Conservation (phyloP, 2,797 vertebrate species). For the Petrocephalus schoutedeni region DNA sequence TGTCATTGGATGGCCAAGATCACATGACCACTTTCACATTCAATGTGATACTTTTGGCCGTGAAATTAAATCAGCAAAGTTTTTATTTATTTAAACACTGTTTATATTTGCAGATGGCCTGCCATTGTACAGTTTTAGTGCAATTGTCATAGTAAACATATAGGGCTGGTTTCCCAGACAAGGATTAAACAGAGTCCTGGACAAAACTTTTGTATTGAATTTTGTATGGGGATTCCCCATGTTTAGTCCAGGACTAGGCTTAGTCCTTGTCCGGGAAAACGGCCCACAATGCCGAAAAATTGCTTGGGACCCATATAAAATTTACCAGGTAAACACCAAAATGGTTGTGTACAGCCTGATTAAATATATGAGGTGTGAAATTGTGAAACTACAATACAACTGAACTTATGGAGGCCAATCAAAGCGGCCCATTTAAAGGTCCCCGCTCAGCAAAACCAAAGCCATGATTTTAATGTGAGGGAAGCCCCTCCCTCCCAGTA, state of each 20-base stretch:
- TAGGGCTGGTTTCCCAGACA: too few species aligned
- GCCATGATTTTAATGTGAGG: neutral
- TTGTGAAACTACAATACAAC: neutral
- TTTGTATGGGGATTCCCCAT: too few species aligned
- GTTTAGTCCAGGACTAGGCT: too few species aligned
- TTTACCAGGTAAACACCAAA: neutral
- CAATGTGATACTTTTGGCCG: neutral
- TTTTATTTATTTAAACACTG: neutral
- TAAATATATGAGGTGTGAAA: neutral
- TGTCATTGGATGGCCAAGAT: neutral
- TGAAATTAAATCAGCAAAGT: neutral
- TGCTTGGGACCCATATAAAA: neutral
- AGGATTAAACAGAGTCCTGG: too few species aligned
- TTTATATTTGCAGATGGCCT: neutral
- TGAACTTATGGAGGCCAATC: neutral
- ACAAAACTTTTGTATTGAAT: too few species aligned
- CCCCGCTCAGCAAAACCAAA: neutral
- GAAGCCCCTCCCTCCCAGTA: neutral
- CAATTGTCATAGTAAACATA: neutral
- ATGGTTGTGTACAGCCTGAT: neutral
- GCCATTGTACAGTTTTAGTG: neutral
- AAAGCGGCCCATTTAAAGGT: neutral
- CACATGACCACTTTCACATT: neutral
- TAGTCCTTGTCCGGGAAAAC: too few species aligned
- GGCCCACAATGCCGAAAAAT: neutral